Conservation (phyloP, 2,888 invertebrate genomes). For the Augiades crinisus region DNA sequence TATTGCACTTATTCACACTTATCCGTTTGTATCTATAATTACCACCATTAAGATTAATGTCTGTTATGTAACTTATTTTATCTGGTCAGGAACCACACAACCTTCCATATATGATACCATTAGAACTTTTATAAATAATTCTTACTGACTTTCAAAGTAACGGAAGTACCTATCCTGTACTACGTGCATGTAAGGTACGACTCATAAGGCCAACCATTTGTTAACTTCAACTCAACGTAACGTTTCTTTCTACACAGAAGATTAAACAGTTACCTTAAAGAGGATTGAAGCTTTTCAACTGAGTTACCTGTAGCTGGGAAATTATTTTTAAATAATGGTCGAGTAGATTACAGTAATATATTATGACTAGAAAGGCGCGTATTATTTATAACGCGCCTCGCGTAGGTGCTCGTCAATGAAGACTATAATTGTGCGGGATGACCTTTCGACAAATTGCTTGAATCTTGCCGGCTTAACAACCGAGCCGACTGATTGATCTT, state of each 20-base stretch:
- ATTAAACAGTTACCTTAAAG: not conserved
- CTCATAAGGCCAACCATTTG: no score
- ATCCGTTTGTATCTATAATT: not conserved
- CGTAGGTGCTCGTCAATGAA: conserved; percentile 30
- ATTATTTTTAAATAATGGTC: conserved; percentile 33
- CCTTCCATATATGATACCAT: not conserved
- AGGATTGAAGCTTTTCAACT: not conserved
- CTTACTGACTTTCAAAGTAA: not conserved
- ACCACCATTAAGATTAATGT: not conserved
- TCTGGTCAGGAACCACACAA: not conserved
- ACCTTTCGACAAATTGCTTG: conserved; percentile 48
- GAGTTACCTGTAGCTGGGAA: conserved; percentile 12
- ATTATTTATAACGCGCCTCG: conserved; percentile 37
- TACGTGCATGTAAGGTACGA: no score
- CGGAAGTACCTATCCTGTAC: no score
- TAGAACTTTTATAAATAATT: not conserved
- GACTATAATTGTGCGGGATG: conserved; percentile 40
- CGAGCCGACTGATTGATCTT: conserved; percentile 45
- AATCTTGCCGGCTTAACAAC: conserved; percentile 41
- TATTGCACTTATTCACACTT: no score
- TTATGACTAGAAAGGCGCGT: conserved; percentile 35
- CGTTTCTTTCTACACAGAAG: not conserved
- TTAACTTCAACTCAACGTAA: no score
- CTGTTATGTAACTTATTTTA: not conserved
- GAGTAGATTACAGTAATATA: conserved; percentile 35